phyloP scores from a whole-genome alignment of 2,797 vertebrate genomes.

The Leptoclinus maculatus region DNA sequence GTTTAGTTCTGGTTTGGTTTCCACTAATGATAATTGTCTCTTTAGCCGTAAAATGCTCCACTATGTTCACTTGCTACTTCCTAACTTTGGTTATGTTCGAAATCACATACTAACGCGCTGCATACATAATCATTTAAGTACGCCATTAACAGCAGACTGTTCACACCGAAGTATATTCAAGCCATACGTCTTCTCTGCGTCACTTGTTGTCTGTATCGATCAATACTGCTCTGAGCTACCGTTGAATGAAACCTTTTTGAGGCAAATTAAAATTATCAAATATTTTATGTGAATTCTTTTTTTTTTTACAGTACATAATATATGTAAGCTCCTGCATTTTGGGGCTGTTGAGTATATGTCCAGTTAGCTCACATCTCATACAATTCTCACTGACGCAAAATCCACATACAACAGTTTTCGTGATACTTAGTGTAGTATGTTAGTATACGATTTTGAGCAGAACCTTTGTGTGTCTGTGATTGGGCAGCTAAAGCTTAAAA shows the following conservation, averaged over 20 bases:
- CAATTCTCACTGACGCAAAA: not conserved
- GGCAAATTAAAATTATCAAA: not conserved
- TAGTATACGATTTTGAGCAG: not conserved
- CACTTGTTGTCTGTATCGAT: not conserved
- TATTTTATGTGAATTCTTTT: not conserved
- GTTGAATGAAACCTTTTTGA: not conserved
- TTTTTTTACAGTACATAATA: not conserved
- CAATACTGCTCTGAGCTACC: no score
- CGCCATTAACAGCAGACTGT: no score
- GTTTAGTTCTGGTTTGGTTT: conserved; percentile 3
- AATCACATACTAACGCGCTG: not conserved
- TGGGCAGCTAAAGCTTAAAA: not conserved
- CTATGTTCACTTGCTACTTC: not conserved
- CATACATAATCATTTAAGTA: not conserved
- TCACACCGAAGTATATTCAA: no score
- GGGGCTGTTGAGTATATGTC: not conserved
- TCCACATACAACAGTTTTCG: not conserved
- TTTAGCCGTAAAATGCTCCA: not conserved
- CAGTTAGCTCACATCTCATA: not conserved
- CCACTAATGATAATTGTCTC: not conserved
- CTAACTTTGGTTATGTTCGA: not conserved
- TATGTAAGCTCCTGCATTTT: not conserved
- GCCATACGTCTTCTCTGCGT: no score
- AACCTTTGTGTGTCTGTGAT: not conserved
- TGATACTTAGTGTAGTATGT: not conserved